Evolutionary conservation across 2,888 invertebrate species (phyloP), one percentile per base, ranked within the genome.

Genomic region (Troides oblongomaculatus): DNA sequence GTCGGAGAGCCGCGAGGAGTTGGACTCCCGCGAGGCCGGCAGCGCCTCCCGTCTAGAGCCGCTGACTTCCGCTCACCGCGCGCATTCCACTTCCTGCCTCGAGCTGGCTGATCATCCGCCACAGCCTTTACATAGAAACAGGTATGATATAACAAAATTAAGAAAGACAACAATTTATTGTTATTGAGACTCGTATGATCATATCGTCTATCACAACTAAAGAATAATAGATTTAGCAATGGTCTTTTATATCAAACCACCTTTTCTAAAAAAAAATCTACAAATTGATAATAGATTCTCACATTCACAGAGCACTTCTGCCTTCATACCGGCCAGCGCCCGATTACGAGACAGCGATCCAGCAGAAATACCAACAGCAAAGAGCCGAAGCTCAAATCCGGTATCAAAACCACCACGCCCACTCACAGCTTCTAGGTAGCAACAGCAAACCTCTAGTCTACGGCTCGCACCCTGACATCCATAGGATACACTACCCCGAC

Each of bases 331-430:
- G 98, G 3, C 97, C 97, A 0, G 97, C 98, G 1, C 99, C 99
- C 0, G 98, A 98, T 89, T 99, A 99, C 86, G 98, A 98, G 83
- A 97, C 97, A 0, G 98, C 98, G 18, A 94, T 99, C 72, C 97
- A 97, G 83, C 96, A 97, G 79, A 97, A 97, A 83, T 96, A 96
- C 86, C 93, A 94, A 63, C 94, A 92, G 57, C 89, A 89, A 56
- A 72, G 89, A 12, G 78, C 88, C 0, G 88, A 91, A 62, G 87
- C 89, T 0, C 86, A 88, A 70, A 81, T 90, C 0, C 86, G 92
- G 0, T 92, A 87, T 77, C 89, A 88, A 73, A 85, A 79, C 78
- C 89, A 85, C 72, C 87, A 85, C 73, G 75, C 86, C 2, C 86
- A 85, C 74, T 74, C 83, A 0, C 85, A 82, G 43, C 74, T 82